These are phyloP conservation scores for Drosophila pseudotalamancana DNA, from an alignment of 2,888 invertebrate species.

Conservation along the genomic window DNA sequence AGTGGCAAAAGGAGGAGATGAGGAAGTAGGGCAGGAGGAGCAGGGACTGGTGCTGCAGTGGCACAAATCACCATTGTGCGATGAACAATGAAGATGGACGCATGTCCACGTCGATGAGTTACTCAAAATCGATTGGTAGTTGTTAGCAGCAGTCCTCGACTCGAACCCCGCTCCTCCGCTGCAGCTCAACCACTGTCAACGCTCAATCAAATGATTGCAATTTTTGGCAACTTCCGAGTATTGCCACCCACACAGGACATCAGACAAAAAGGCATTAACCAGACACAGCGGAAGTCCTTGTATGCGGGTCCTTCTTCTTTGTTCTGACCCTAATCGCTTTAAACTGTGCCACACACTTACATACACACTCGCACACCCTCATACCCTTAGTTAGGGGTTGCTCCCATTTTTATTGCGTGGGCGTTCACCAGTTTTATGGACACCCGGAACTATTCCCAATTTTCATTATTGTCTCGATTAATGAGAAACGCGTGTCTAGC, in stretches of 20 bases:
- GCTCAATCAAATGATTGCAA: constrained; percentile 69
- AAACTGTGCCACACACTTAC: constrained; percentile 57
- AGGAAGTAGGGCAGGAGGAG: background rate
- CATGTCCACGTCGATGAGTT: constrained; percentile 56
- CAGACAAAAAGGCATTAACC: constrained; percentile 22
- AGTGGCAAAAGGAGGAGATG: background rate
- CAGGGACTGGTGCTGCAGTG: background rate
- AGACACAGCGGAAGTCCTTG: constrained; percentile 56
- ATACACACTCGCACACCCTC: constrained; percentile 1
- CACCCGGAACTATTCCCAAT: constrained; percentile 64
- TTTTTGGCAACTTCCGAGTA: constrained; percentile 71
- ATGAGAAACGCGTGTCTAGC: constrained; percentile 45
- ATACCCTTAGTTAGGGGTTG: constrained; percentile 56
- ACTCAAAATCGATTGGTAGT: constrained; percentile 64
- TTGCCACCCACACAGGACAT: constrained; percentile 56
- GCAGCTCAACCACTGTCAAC: constrained; percentile 55
- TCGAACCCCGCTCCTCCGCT: background rate
- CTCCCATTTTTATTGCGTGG: constrained; percentile 66
- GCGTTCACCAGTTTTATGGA: constrained; percentile 69
- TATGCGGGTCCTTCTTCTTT: constrained; percentile 62
- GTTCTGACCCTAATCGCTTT: constrained; percentile 77
- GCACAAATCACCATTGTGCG: constrained; percentile 61
- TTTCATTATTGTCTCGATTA: constrained; percentile 57
- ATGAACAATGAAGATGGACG: constrained; percentile 53
- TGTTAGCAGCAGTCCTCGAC: constrained; percentile 6